phyloP scores from a whole-genome alignment of 2,797 vertebrate species.

The Myoxocephalus aenaeus region DNA sequence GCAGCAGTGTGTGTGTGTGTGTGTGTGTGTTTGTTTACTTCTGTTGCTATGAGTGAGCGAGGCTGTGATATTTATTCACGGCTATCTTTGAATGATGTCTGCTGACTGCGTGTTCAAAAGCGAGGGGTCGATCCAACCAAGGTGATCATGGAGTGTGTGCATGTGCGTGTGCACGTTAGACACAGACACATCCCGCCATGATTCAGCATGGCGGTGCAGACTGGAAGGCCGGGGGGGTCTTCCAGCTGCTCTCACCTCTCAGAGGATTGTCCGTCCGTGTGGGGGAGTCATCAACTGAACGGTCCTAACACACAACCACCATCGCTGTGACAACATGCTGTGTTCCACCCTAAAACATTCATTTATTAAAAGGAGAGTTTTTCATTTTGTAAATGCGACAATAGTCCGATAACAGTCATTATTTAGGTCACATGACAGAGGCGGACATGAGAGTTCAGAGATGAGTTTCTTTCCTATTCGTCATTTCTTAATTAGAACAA shows the following conservation, averaged over 20 bases:
- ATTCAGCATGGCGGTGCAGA: constrained; percentile 55
- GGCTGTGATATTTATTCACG: constrained; percentile 70
- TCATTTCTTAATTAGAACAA: constrained; percentile 29
- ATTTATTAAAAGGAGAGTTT: neutral
- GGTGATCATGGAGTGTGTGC: constrained; percentile 9
- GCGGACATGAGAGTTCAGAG: neutral
- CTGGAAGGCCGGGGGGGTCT: constrained; percentile 46
- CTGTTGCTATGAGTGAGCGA: constrained; percentile 77
- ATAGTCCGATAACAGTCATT: neutral
- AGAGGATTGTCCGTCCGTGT: constrained; percentile 10
- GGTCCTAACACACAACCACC: constrained; percentile 49
- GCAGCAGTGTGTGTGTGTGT: constrained; percentile 16
- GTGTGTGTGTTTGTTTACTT: constrained; percentile 71
- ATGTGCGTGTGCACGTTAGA: constrained; percentile 3
- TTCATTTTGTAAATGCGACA: neutral
- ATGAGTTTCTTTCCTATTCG: constrained; percentile 9
- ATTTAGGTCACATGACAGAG: neutral
- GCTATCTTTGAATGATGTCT: constrained; percentile 68
- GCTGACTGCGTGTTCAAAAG: constrained; percentile 45
- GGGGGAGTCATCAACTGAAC: constrained; percentile 23
- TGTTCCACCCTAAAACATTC: accelerated
- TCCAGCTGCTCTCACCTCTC: constrained; percentile 57
- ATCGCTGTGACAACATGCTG: neutral
- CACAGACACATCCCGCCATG: constrained; percentile 27
- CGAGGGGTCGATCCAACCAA: constrained; percentile 11